A percentile compares a stretch with the other conserved stretches of the same genome.
phyloP scores from a whole-genome alignment of 2,888 invertebrate genomes.

The Caenorhabditis sp. region DNA sequence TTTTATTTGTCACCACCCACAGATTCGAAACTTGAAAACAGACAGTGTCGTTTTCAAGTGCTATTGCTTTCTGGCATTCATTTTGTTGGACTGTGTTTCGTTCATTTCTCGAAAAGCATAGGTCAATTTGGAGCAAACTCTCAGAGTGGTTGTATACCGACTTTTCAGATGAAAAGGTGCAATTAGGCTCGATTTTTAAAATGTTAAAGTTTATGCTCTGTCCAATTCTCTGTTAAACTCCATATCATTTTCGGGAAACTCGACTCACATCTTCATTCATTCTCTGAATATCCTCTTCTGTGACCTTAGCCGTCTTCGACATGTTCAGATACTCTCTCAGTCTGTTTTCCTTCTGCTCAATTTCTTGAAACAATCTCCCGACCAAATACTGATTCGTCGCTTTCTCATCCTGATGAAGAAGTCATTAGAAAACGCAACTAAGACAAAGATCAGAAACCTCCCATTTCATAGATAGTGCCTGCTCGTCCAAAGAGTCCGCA shows the following conservation, averaged over 20 bases:
- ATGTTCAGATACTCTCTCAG: conserved; percentile 88
- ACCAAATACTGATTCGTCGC: conserved; percentile 89
- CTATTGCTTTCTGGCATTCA: not conserved
- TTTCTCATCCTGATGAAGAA: conserved; percentile 87
- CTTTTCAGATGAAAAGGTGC: too few species aligned
- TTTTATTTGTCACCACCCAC: conserved; percentile 10
- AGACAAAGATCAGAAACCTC: conserved; percentile 38
- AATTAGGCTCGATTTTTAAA: too few species aligned
- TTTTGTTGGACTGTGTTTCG: too few species aligned
- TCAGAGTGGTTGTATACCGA: too few species aligned
- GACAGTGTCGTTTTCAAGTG: not conserved
- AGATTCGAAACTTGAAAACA: conserved; percentile 17
- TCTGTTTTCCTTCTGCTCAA: conserved; percentile 87
- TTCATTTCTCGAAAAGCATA: too few species aligned
- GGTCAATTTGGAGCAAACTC: too few species aligned
- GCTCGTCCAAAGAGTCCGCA: conserved; percentile 51
- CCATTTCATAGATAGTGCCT: conserved; percentile 54
- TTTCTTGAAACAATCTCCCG: conserved; percentile 90
- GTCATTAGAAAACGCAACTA: not conserved
- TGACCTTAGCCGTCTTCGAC: conserved; percentile 87
- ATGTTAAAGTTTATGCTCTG: too few species aligned
- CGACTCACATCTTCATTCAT: conserved; percentile 87
- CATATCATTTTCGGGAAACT: not conserved
- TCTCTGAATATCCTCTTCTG: conserved; percentile 87
- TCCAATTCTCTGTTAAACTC: too few species aligned